Evolutionary conservation across 1,140 invertebrate genomes (phyloP), one percentile per base, ranked within the genome.

Genomic region (Bicyclus anynana): DNA sequence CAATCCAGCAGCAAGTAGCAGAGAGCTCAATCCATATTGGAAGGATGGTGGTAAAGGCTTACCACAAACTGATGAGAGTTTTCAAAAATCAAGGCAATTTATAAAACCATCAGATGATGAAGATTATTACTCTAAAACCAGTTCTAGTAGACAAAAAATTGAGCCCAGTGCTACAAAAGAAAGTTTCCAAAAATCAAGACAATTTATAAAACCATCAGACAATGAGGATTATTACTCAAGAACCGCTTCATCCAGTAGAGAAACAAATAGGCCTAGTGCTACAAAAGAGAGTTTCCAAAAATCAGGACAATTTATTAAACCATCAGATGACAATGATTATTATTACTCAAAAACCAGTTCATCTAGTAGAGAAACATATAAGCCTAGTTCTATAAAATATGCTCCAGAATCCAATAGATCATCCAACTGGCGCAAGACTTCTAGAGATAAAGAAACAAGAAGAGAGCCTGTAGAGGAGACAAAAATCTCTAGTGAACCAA

Each of bases 1-100:
- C 67, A 90, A 96, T 91, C 93, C 94, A 33, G 93, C 93, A 2
- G 93, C 93, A 61, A 94, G 93, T 74, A 80, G 74, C 2, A 90
- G 92, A 71, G 97, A 98, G 89, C 86, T 97, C 42, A 99, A 99
- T 91, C 97, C 96, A 1, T 96, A 97, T 80, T 98, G 96, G 96
- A 97, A 96, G 90, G 90, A 94, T 87, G 95, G 95, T 54, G 97
- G 97, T 9, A 92, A 90, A 42, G 97, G 97, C 12, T 78, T 98
- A 51, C 96, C 95, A 18, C 68, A 75, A 77, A 69, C 79, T 56
- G n/a, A n/a, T n/a, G 69, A 85, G 21, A 62, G 55, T 42, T 71
- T 72, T 53, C 48, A 67, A 13, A 69, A 74, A 77, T 69, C 86
- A 4, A 79, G 64, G 64, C 76, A 84, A 65, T 94, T 89, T 69